Evolutionary conservation across 2,888 invertebrate genomes (phyloP), one percentile per base, ranked within the genome.

Genomic region (Xylocampa areola): DNA sequence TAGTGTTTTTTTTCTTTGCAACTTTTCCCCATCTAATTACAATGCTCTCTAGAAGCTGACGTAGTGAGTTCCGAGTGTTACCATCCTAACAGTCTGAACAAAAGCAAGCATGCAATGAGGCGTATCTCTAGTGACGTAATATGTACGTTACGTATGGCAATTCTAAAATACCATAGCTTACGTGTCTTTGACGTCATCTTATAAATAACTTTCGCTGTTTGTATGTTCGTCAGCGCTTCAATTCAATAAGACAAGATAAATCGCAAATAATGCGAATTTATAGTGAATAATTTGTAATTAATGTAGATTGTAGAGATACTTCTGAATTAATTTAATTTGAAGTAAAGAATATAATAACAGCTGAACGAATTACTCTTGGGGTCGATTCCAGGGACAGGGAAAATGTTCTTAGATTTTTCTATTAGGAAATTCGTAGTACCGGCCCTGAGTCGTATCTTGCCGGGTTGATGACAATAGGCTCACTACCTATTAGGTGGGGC

Each of bases 121-220:
- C 39, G 36, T 17, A 5, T 30, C 14, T 21, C 11, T 16, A 11
- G 32, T 66, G 66, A 65, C 64, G 52, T n/a, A n/a, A 48, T 29
- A 59, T 29, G 14, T 19, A 32, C 32, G 19, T 45, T 65, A 59
- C 48, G 48, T 59, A 45, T 54, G 48, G 25, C 50, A 40, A 57
- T 43, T 60, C 64, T 16, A 37, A 66, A 68, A 65, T 72, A 69
- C 63, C 55, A 48, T 66, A 55, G 49, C 57, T 57, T 30, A 58
- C 36, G 59, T 61, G 54, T 30, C 39, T 62, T 71, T 77, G 71
- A 62, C 68, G 80, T 74, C 74, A 71, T 60, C 58, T 54, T 81
- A 79, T 77, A 81, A 80, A 81, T 82, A 82, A 76, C 79, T 76
- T 72, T 69, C 63, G 43, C 52, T 27, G 17, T 48, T 7, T 16